Base-by-base conservation (phyloP, 2,888 invertebrate species). In the Penaeus monodon region DNA sequence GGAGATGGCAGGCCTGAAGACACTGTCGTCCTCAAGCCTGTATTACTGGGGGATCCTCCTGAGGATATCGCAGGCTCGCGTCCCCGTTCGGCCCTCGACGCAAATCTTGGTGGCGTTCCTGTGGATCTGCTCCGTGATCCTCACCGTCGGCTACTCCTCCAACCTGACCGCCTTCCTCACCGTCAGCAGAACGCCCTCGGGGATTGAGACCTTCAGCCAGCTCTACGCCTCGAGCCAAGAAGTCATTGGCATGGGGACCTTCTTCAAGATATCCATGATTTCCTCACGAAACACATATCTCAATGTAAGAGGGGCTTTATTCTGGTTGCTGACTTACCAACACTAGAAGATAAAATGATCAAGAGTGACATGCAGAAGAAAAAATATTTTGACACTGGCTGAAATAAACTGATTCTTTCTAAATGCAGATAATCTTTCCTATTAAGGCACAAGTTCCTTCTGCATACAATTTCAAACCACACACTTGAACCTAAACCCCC, bases 111-210 rank as follows among this genome's bases (percentile, higher is more conserved):
- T 81, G 22, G 81, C 68, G 49, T 63, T 85, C 24, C 27, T 76
- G 27, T 77, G 77, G 22, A 1, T 86, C 27, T 80, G 68, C 20
- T 57, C 86, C 33, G 44, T 86, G 63, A 74, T 86, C 57, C 3
- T 86, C 33, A 33, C 44, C n/a, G 38, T 82, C 65, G 81, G 57
- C 14, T 86, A 86, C 77, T 77, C 77, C 77, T 70, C 77, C 57
- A 86, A 81, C 68, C 81, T 89, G 91, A 90, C 91, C 92, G 33
- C 91, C 92, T 88, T 78, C 79, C 84, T 88, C 44, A 88, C 88
- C 24, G 76, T 84, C 44, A 82, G 86, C 12, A 77, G 49, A 24
- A 44, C 44, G 57, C 86, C 88, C 29, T 29, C 33, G 22, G 85
- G 85, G n/a, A 77, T 89, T 33, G 33, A 88, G 29, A 88, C 89